A percentile compares a stretch with the other conserved stretches of the same genome.
phyloP scores from a whole-genome alignment of 2,797 vertebrate genomes.

The Hybognathus amarus region DNA sequence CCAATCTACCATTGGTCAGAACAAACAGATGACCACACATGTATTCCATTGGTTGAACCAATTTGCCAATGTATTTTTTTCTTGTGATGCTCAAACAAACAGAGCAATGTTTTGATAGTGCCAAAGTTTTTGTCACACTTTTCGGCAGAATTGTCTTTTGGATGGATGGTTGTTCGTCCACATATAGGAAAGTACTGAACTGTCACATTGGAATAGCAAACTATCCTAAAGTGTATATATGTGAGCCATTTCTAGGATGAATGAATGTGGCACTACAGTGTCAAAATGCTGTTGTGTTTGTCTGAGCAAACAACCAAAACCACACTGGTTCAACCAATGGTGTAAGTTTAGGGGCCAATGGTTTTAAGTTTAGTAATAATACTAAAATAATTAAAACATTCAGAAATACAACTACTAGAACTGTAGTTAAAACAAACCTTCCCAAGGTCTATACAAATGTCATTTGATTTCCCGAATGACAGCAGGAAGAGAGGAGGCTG shows the following conservation, averaged over 20 bases:
- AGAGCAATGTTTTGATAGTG: not conserved
- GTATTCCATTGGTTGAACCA: not conserved
- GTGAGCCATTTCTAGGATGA: not conserved
- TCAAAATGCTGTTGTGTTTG: not conserved
- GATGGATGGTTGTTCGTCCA: not conserved
- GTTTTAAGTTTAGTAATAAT: not conserved
- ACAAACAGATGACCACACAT: not conserved
- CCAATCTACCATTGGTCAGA: not conserved
- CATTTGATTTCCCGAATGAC: not conserved
- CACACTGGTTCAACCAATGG: not conserved
- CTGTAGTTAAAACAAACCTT: not conserved
- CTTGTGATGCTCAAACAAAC: not conserved
- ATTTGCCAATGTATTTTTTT: not conserved
- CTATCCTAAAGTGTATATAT: not conserved
- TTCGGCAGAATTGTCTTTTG: not conserved
- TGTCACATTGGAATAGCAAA: too few species aligned
- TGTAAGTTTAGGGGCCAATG: not conserved
- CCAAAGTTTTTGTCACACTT: not conserved
- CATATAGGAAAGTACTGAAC: not conserved
- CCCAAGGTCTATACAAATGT: not conserved
- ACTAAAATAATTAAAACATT: not conserved
- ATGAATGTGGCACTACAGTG: not conserved
- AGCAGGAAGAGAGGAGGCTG: conserved; percentile 14
- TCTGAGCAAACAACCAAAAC: not conserved
- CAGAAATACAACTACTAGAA: not conserved